Evolutionary conservation across 2,797 vertebrate genomes (phyloP).

Genomic region (Cichlasoma orientale): DNA sequence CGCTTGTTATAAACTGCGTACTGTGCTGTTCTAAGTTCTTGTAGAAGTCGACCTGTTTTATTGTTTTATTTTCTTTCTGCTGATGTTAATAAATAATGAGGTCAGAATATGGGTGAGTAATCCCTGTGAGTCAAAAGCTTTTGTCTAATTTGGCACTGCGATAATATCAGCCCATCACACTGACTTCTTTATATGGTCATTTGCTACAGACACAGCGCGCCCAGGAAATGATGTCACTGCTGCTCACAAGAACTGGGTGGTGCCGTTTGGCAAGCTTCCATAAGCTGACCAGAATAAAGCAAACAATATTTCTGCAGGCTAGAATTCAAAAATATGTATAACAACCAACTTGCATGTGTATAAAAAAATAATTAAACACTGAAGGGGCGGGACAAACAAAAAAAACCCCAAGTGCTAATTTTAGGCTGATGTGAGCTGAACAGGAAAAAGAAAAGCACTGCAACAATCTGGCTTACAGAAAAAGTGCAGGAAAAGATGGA

Average conservation of each 20-base stretch:
- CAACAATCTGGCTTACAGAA: too few relatives aligned
- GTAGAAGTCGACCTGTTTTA: not conserved
- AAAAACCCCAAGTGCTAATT: too few relatives aligned
- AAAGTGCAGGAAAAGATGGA: too few relatives aligned
- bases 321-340: not conserved
- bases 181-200: not conserved
- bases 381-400: too few relatives aligned
- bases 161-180: not conserved
- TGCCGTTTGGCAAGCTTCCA: not conserved
- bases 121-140: not conserved
- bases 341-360: too few relatives aligned
- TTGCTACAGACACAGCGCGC: not conserved
- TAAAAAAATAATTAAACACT: too few relatives aligned
- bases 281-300: not conserved
- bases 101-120: accelerated
- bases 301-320: not conserved
- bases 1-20: not conserved
- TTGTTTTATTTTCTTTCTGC: not conserved
- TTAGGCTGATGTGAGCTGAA: too few relatives aligned
- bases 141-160: not conserved
- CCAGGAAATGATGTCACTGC: not conserved
- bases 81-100: not conserved
- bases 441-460: too few relatives aligned
- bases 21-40: not conserved
- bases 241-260: not conserved